Evolutionary conservation across 1,140 invertebrate genomes (phyloP), one percentile per base, ranked within the genome.

Genomic region (Pinna nobilis): DNA sequence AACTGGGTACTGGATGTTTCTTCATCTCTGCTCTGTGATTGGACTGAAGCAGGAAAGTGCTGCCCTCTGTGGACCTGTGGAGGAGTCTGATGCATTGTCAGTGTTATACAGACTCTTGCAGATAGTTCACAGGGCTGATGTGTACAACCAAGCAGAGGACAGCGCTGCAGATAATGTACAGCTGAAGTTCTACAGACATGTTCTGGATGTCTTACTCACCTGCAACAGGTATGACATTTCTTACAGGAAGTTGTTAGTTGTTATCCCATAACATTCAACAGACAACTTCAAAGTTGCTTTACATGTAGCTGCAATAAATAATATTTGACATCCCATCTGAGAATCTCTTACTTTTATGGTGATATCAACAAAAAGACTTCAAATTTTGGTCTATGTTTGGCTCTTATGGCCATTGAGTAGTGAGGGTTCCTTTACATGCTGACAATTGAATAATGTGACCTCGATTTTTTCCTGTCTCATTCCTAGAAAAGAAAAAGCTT

Each of bases 71-170:
- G 53, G 41, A 59, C n/a, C 59, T 28, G 7, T 68, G 23, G 20
- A 30, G 20, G 15, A 37, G 9, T 2, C 33, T 15, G 59, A 41
- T 41, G 35, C 32, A 3, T 3, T 68, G 28, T 9, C 18, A n/a
- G 66, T 68, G 37, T 33, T 68, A 59, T 51, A 33, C 47, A 32
- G 49, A 11, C 23, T 68, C 18, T n/a, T 68, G 18, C 39, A 25
- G 28, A 55, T 35, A 25, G 37, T 59, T 25, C 66, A 57, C 15
- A 57, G 47, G 53, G 32, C 33, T 57, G 66, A 68, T 28, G 47
- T 68, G 30, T 68, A 68, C 50, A 53, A 32, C 44, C 44, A 51
- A n/a, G 35, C 66, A 1, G 37, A 68, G 23, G 66, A 68, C 28
- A 44, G 39, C 15, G 33, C 51, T 30, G 66, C 51, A n/a, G 66